Conservation (phyloP, 2,797 vertebrate species). For the Macropodus opercularis region DNA sequence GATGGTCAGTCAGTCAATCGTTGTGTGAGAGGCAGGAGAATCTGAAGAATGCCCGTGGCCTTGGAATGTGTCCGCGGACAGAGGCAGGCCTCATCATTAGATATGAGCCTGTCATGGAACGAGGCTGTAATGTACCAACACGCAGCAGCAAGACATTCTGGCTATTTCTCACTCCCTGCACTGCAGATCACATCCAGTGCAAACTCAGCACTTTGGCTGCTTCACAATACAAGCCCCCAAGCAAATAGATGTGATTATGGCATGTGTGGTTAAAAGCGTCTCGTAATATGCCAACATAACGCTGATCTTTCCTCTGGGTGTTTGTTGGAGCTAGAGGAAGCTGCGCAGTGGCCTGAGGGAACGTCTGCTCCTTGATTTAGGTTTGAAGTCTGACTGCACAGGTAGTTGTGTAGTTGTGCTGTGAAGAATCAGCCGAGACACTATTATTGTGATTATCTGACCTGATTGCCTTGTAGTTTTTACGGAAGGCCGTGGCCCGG, state of each 20-base stretch:
- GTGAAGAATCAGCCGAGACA: too few relatives aligned
- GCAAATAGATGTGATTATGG: not conserved
- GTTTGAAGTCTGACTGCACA: too few relatives aligned
- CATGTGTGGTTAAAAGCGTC: not conserved
- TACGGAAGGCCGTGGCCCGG: not conserved
- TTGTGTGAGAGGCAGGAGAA: conserved; percentile 79
- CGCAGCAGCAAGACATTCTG: conserved; percentile 30
- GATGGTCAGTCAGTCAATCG: conserved; percentile 72
- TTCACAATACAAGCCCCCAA: conserved; percentile 5
- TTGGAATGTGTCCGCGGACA: conserved; percentile 72
- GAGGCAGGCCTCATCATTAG: conserved; percentile 80
- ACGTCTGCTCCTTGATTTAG: too few relatives aligned
- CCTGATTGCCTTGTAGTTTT: not conserved
- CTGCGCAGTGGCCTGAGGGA: too few relatives aligned
- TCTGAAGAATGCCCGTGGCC: conserved; percentile 80
- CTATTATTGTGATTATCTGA: not conserved
- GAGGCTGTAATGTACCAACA: conserved; percentile 63
- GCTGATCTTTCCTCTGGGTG: not conserved
- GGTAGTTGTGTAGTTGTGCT: too few relatives aligned
- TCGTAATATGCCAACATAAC: conserved; percentile 3
- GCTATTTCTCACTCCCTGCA: too few relatives aligned
- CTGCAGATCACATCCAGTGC: not conserved
- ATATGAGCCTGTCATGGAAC: conserved; percentile 78
- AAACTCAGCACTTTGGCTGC: conserved; percentile 14
- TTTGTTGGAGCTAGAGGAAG: too few relatives aligned